A percentile compares a stretch with the other conserved stretches of the same genome.
Evolutionary conservation across 2,113 vertebrate genomes (phyloP).

Genomic region (Gymnorhina tibicen): DNA sequence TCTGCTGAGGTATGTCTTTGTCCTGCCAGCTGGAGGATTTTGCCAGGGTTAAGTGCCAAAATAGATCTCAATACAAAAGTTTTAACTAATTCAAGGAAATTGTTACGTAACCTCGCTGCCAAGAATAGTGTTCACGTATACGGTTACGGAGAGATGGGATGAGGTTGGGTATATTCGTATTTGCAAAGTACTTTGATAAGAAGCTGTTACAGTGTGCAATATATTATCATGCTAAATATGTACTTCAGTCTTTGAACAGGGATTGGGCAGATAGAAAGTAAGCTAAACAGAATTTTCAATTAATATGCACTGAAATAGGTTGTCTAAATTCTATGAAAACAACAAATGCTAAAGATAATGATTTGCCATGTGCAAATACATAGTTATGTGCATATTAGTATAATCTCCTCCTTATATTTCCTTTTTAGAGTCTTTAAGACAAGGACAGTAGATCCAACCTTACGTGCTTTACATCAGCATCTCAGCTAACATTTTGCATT

Average conservation of each 20-base stretch:
- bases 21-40: conserved; percentile 43
- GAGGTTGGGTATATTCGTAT: neutral
- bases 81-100: conserved; percentile 62
- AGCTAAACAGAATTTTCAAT: neutral
- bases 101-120: neutral
- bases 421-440: neutral
- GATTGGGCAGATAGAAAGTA: neutral
- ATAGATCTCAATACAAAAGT: conserved; percentile 40
- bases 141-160: neutral
- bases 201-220: neutral
- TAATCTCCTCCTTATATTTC: neutral
- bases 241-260: neutral
- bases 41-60: conserved; percentile 33
- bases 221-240: neutral
- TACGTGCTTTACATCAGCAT: neutral
- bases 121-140: conserved; percentile 10
- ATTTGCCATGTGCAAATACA: neutral
- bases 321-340: neutral
- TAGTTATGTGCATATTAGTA: neutral
- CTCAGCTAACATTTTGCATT: neutral
- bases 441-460: neutral
- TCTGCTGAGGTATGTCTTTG: conserved; percentile 43
- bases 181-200: conserved; percentile 23
- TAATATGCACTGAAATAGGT: neutral
- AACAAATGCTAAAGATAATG: neutral